Conservation (phyloP, 2,888 invertebrate genomes). For the Hypercompe scribonia region DNA sequence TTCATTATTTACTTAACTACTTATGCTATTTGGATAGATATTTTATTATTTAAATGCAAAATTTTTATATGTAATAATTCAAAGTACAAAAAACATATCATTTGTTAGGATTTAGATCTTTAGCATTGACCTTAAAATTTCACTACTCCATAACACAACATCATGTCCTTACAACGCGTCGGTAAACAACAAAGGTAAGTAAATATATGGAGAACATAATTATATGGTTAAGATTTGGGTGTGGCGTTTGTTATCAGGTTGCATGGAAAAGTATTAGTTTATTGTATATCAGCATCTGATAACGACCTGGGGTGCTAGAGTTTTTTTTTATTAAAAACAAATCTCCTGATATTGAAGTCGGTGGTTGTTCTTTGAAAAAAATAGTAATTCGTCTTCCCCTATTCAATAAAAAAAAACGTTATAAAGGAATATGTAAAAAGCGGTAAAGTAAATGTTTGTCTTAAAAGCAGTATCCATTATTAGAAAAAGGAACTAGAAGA, state of each 20-base stretch:
- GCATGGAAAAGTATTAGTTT: background rate
- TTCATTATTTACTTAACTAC: background rate
- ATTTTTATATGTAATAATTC: background rate
- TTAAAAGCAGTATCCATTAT: background rate
- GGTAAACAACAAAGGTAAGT: no score
- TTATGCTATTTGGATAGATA: background rate
- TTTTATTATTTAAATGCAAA: background rate
- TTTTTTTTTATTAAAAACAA: background rate
- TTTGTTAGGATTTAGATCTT: background rate
- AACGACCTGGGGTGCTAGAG: no score
- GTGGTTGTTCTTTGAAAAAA: background rate
- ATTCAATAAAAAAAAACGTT: background rate
- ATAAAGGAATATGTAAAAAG: background rate
- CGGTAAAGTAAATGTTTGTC: background rate
- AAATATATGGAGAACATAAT: background rate
- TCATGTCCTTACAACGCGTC: no score
- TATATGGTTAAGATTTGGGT: background rate
- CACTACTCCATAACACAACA: background rate
- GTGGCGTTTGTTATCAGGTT: background rate
- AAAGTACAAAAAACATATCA: background rate
- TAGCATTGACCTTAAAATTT: background rate
- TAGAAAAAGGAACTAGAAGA: background rate
- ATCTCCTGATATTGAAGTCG: background rate
- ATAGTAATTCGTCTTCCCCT: background rate
- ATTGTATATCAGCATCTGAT: background rate